Evolutionary conservation across 1,140 invertebrate genomes (phyloP).

Genomic region (Drosophila fuyamai): DNA sequence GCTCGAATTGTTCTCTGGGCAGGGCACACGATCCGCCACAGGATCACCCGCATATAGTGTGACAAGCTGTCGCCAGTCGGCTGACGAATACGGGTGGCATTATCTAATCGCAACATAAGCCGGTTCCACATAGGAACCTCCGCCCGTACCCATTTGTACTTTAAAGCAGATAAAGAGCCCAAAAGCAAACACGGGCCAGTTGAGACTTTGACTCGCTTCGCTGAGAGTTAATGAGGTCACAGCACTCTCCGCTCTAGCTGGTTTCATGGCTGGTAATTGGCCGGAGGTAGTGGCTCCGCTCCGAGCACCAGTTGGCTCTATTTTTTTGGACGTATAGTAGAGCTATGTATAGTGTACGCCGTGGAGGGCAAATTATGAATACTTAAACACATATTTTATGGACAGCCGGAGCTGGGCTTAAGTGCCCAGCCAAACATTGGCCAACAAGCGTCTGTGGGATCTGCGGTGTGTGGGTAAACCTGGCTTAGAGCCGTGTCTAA

Average conservation of each 20-base stretch:
- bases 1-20: slow-evolving; percentile 2
- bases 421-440: slow-evolving; percentile 71
- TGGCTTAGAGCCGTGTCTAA: slow-evolving; percentile 45
- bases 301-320: background rate
- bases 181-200: slow-evolving; percentile 56
- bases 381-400: slow-evolving; percentile 54
- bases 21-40: slow-evolving; percentile 1
- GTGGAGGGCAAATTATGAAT: slow-evolving; percentile 60
- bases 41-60: slow-evolving; percentile 27
- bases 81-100: slow-evolving; percentile 32
- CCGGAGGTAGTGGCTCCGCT: slow-evolving; percentile 29
- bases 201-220: slow-evolving; percentile 41
- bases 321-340: slow-evolving; percentile 3
- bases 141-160: slow-evolving; percentile 23
- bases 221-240: slow-evolving; percentile 70
- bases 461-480: slow-evolving; percentile 58
- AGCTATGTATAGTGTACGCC: background rate
- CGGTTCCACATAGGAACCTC: slow-evolving; percentile 42
- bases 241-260: slow-evolving; percentile 48
- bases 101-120: slow-evolving; percentile 74
- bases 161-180: slow-evolving; percentile 37
- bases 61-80: slow-evolving; percentile 43
- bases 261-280: slow-evolving; percentile 49
- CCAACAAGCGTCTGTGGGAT: slow-evolving; percentile 11
- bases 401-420: slow-evolving; percentile 48